Evolutionary conservation across 2,113 vertebrate species (phyloP).

Genomic region (Chionis minor): DNA sequence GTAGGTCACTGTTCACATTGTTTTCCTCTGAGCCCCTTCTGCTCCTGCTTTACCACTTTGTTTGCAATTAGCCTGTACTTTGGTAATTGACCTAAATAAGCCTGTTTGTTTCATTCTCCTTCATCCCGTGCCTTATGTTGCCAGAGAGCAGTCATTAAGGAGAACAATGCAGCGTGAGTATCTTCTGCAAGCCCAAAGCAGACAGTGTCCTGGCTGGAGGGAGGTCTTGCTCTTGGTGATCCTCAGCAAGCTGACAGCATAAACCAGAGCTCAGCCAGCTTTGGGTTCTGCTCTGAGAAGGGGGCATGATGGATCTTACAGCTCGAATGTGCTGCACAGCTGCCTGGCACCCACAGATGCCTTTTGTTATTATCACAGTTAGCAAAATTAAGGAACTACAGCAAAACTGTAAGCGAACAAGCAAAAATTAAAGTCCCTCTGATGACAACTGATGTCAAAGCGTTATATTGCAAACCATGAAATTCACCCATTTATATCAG

Average conservation of each 20-base stretch:
- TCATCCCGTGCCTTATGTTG: background rate
- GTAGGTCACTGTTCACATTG: slow-evolving; percentile 40
- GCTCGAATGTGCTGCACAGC: background rate
- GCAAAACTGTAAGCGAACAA: background rate
- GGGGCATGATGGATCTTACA: background rate
- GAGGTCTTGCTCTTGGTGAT: background rate
- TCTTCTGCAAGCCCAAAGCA: background rate
- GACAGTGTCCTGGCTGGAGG: background rate
- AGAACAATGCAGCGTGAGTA: background rate
- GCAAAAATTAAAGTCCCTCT: background rate
- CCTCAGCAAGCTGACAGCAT: background rate
- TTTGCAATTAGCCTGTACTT: background rate
- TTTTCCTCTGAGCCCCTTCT: background rate
- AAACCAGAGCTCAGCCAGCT: background rate
- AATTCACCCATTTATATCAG: background rate
- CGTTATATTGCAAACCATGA: background rate
- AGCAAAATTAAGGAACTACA: background rate
- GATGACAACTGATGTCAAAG: background rate
- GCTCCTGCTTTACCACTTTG: background rate
- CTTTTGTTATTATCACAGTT: background rate
- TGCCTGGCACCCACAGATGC: background rate
- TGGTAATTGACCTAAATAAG: slow-evolving; percentile 62
- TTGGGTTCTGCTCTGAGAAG: background rate
- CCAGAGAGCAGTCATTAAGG: slow-evolving; percentile 19
- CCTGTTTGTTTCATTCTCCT: slow-evolving; percentile 37